Conservation (phyloP, 2,888 invertebrate species). For the Nomada flava region DNA sequence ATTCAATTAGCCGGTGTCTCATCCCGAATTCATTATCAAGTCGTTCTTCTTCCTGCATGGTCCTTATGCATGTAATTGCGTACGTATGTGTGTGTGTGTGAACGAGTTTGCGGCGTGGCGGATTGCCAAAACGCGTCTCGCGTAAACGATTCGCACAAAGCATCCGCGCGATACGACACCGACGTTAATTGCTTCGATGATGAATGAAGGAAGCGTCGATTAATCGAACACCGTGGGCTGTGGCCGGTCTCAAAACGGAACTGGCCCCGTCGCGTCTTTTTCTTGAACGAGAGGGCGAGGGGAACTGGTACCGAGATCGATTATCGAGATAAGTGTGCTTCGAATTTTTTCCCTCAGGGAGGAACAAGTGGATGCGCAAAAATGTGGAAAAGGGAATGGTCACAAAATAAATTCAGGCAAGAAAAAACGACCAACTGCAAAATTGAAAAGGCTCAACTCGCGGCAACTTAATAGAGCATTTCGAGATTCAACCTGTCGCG, state of each 20-base stretch:
- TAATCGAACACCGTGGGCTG: slow-evolving; percentile 46
- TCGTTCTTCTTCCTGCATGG: neutral
- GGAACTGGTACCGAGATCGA: slow-evolving; percentile 5
- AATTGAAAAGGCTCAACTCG: too few species aligned
- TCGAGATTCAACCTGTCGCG: too few species aligned
- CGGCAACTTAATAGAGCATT: too few species aligned
- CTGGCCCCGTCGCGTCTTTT: neutral
- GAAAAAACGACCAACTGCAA: too few species aligned
- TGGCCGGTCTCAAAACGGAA: slow-evolving; percentile 17
- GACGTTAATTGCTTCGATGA: slow-evolving; percentile 65
- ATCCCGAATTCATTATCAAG: slow-evolving; percentile 54
- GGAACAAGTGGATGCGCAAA: too few species aligned
- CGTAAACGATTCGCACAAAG: slow-evolving; percentile 43
- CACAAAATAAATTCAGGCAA: too few species aligned
- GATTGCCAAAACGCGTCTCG: slow-evolving; percentile 58
- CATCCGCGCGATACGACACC: slow-evolving; percentile 36
- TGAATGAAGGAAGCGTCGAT: slow-evolving; percentile 61
- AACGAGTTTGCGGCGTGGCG: slow-evolving; percentile 7
- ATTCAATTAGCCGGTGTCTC: slow-evolving; percentile 64
- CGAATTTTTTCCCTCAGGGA: too few species aligned
- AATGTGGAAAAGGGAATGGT: too few species aligned
- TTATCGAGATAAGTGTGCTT: too few species aligned
- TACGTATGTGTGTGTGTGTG: neutral
- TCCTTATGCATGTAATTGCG: neutral
- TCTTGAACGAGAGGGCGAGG: neutral